Percentiles rank a stretch among this genome's conserved stretches.
These are phyloP conservation scores for Hippocampus abdominalis DNA, from an alignment of 2,113 vertebrate species.

Conservation along the genomic window DNA sequence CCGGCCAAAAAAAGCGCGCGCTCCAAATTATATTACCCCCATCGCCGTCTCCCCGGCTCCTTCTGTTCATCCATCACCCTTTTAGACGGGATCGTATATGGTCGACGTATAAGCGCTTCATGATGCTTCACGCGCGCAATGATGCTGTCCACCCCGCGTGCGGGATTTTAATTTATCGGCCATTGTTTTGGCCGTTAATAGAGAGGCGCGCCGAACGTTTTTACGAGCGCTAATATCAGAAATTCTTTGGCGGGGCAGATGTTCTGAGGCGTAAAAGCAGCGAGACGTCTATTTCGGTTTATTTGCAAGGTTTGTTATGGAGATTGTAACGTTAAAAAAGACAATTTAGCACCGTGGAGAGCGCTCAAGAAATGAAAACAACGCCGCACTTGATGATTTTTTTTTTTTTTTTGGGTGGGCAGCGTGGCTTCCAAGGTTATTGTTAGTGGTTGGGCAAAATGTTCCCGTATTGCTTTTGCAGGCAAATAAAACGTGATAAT, in stretches of 20 bases:
- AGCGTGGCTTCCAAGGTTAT: neutral
- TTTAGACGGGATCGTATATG: conserved; percentile 12
- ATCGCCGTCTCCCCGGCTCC: conserved; percentile 25
- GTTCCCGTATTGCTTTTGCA: conserved; percentile 11
- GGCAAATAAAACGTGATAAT: conserved; percentile 21
- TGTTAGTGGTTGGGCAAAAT: conserved; percentile 9
- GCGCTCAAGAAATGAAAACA: conserved; percentile 5
- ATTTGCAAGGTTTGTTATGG: conserved; percentile 27
- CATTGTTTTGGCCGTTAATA: conserved; percentile 14
- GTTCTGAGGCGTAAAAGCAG: conserved; percentile 11
- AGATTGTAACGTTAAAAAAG: conserved; percentile 10
- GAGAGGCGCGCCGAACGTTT: conserved; percentile 3
- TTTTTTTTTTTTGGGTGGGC: conserved; percentile 2
- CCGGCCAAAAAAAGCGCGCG: conserved; percentile 39
- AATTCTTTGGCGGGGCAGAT: conserved; percentile 12
- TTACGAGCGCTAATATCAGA: conserved; percentile 23
- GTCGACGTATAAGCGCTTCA: conserved; percentile 6
- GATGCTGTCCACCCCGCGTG: neutral
- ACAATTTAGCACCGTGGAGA: conserved; percentile 17
- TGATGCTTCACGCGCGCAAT: neutral
- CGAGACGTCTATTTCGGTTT: conserved; percentile 7
- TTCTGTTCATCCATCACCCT: conserved; percentile 47
- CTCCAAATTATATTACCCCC: conserved; percentile 48
- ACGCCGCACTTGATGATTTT: conserved; percentile 5
- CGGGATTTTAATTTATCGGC: conserved; percentile 19